Evolutionary conservation across 64 coral and sea anemone species (phyloP), one percentile per base, ranked within the genome.

Genomic region (Dendronephthya gigantea): DNA sequence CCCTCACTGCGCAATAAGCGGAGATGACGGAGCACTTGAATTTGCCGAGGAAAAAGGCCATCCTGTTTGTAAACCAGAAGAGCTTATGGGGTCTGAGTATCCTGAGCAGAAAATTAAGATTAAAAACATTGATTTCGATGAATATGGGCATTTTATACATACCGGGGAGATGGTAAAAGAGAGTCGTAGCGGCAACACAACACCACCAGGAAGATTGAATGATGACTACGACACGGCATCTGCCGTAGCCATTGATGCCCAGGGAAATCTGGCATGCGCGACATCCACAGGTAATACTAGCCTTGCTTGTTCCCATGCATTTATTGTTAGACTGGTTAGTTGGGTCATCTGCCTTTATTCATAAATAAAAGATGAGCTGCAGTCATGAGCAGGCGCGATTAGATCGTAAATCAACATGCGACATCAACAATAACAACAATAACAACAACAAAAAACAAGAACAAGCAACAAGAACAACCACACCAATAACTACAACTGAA

Each of bases 201-300:
- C n/a, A n/a, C n/a, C n/a, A n/a, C n/a, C n/a, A n/a, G n/a, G 7
- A 86, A 59, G 65, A 50, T 39, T 15, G 0, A 62, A 50, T 68
- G 51, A 11, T 65, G 29, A 69, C n/a, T n/a, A n/a, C n/a, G n/a
- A 56, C 59, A 70, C 50, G 56, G 62, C 69, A 4, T 39, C 55
- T 74, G 85, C 85, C 15, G 85, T 87, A 34, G 85, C 85, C 23
- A 66, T 87, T 41, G 85, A 87, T 28, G 23, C 55, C 43, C 11
- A 48, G 22, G 85, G 85, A 10, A 68, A 75, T 69, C 39, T 87
- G 32, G 85, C 85, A 3, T 87, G 85, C 74, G 85, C 31, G 13
- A 69, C 85, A 39, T 87, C 85, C 15, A 87, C 85, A 23, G 85
- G 85, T 52, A n/a, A n/a, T n/a, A n/a, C n/a, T n/a, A n/a, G n/a